A percentile compares a stretch with the other conserved stretches of the same genome.
These are phyloP conservation scores for Corythaeola cristata DNA, from an alignment of 2,113 vertebrate species.

Conservation along the genomic window DNA sequence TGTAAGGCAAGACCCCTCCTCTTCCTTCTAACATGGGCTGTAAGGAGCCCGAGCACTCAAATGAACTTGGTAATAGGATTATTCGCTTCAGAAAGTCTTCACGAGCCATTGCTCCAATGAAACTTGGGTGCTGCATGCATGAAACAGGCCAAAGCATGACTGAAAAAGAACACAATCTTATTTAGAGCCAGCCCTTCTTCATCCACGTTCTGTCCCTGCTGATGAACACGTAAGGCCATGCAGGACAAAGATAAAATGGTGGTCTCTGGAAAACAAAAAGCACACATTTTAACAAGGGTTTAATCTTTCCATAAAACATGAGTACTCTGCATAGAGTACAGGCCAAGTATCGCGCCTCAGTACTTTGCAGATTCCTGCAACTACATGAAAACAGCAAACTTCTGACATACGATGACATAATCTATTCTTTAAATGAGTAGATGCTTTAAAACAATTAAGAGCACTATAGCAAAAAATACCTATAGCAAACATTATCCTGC, in stretches of 20 bases:
- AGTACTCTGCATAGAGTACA: background rate
- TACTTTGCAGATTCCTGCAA: background rate
- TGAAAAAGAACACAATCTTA: background rate
- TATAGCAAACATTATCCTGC: background rate
- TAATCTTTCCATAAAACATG: background rate
- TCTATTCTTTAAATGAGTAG: background rate
- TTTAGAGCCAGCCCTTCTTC: background rate
- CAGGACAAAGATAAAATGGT: background rate
- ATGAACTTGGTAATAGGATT: background rate
- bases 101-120: background rate
- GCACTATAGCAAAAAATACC: background rate
- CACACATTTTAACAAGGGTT: background rate
- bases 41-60: accelerated
- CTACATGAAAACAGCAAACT: background rate
- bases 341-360: background rate
- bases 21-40: background rate
- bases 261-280: background rate
- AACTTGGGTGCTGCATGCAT: background rate
- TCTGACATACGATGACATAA: background rate
- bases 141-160: background rate
- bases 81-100: background rate
- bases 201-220: background rate
- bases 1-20: background rate
- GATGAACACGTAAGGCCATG: background rate
- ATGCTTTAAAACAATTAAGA: background rate